A percentile compares a stretch with the other conserved stretches of the same genome.
phyloP scores from a whole-genome alignment of 2,797 vertebrate genomes.

The Pangasius larnaudii region DNA sequence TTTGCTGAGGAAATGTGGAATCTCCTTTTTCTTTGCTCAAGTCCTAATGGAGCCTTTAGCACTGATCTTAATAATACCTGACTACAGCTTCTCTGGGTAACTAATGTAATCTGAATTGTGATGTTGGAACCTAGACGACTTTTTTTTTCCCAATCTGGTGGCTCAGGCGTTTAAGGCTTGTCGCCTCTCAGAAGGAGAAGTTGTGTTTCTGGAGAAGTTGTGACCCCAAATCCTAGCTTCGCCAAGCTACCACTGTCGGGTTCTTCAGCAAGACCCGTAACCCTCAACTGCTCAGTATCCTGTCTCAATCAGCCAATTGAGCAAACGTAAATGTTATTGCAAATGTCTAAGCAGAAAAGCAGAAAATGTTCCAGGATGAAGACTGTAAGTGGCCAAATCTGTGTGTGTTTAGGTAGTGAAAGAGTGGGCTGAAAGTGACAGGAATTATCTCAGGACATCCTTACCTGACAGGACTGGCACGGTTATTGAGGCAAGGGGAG shows the following conservation, averaged over 20 bases:
- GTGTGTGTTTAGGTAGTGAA: not conserved
- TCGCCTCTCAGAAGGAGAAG: not conserved
- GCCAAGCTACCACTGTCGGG: not conserved
- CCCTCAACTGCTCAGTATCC: not conserved
- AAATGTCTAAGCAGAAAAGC: not conserved
- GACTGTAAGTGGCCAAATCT: not conserved
- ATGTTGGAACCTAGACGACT: not conserved
- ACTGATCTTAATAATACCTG: slow-evolving; percentile 66
- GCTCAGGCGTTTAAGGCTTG: not conserved
- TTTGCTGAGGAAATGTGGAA: not conserved
- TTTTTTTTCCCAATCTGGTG: not conserved
- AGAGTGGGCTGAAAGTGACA: not conserved
- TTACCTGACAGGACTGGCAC: not conserved
- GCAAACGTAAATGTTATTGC: not conserved
- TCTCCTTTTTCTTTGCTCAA: not conserved
- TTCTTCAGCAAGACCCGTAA: not conserved
- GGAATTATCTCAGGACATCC: not conserved
- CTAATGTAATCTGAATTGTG: slow-evolving; percentile 70
- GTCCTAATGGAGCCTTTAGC: not conserved
- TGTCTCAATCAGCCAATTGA: not conserved
- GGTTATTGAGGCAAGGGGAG: not conserved
- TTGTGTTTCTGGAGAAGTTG: no score
- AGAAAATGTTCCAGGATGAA: not conserved
- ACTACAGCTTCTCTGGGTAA: slow-evolving; percentile 74
- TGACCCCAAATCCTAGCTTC: not conserved